Conservation (phyloP, 2,888 invertebrate species). For the Megastigmus dorsalis region DNA sequence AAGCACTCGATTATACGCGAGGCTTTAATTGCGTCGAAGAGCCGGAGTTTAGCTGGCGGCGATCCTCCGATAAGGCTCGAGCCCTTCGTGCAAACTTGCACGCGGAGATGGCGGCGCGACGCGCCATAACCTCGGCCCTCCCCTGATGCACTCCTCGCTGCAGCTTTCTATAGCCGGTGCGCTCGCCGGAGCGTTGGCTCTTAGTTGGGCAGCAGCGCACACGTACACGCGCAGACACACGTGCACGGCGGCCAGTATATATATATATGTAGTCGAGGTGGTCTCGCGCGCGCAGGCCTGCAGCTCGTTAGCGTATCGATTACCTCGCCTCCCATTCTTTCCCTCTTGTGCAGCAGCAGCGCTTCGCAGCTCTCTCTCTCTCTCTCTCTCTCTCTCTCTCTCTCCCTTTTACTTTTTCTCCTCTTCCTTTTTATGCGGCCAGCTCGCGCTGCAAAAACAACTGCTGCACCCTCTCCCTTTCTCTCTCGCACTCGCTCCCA, state of each 20-base stretch:
- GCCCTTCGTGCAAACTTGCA: slow-evolving; percentile 48
- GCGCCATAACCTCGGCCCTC: slow-evolving; percentile 44
- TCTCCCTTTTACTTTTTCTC: not conserved
- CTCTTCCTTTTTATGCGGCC: not conserved
- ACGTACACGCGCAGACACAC: slow-evolving; percentile 51
- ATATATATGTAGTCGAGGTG: no score
- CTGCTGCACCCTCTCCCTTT: not conserved
- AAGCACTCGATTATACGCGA: slow-evolving; percentile 53
- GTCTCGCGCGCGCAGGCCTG: slow-evolving; percentile 24
- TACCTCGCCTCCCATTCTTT: slow-evolving; percentile 53
- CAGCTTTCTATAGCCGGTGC: no score
- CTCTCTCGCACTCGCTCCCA: not conserved
- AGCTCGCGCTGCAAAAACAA: not conserved
- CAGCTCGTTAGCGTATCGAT: slow-evolving; percentile 63
- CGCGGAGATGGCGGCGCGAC: slow-evolving; percentile 35
- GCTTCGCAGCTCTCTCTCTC: slow-evolving; percentile 19
- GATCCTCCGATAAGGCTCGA: slow-evolving; percentile 57
- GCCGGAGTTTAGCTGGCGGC: slow-evolving; percentile 43
- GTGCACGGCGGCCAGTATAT: no score
- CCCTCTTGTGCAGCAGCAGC: no score
- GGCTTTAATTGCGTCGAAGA: slow-evolving; percentile 58
- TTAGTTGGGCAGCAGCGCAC: no score
- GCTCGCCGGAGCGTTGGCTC: no score
- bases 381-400: not conserved
- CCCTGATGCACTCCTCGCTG: no score